These are phyloP conservation scores for Ctena decussata DNA, from an alignment of 2,888 invertebrate genomes.

Conservation along the genomic window DNA sequence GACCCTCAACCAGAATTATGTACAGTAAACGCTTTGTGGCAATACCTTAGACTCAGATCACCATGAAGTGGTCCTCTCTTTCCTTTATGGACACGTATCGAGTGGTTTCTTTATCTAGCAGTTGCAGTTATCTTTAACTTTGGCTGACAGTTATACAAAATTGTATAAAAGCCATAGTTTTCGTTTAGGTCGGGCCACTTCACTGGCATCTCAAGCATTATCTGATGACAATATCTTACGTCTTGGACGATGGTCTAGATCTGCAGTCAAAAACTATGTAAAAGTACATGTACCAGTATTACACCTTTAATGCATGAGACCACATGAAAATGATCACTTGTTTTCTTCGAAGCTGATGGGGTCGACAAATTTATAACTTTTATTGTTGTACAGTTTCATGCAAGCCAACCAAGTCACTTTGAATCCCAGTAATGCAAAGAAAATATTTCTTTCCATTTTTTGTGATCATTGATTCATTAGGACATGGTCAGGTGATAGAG, in stretches of 20 bases:
- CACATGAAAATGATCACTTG: too few relatives aligned
- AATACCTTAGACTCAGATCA: neutral
- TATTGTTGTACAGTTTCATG: too few relatives aligned
- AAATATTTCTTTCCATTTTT: too few relatives aligned
- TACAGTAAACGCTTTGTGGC: neutral
- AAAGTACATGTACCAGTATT: neutral
- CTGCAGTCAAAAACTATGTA: neutral
- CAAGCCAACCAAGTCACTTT: too few relatives aligned
- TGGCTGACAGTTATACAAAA: neutral
- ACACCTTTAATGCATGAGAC: neutral
- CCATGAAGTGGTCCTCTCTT: neutral
- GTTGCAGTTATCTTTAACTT: neutral
- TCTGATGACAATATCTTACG: neutral
- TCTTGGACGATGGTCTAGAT: neutral
- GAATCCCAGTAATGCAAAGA: too few relatives aligned
- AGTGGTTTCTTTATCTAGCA: neutral
- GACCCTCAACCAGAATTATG: neutral
- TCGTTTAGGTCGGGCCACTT: neutral
- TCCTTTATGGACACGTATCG: neutral
- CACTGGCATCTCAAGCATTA: neutral
- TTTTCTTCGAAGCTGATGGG: too few relatives aligned
- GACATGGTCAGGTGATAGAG: too few relatives aligned
- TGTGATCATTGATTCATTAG: too few relatives aligned
- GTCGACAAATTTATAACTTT: too few relatives aligned
- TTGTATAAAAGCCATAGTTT: neutral